phyloP scores from a whole-genome alignment of 2,888 invertebrate genomes.

The Leuctra nigra region DNA sequence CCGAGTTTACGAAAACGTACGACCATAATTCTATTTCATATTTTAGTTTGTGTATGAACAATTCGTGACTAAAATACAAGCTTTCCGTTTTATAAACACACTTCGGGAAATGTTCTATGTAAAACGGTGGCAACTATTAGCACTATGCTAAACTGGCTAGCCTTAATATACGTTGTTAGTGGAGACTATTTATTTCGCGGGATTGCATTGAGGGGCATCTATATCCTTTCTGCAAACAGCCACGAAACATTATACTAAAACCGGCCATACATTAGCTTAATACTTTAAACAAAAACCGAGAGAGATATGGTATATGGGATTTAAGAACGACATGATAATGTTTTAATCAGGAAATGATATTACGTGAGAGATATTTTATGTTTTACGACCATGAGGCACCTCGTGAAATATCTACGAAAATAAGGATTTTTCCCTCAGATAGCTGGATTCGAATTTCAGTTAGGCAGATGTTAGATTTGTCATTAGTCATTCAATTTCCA shows the following conservation, averaged over 20 bases:
- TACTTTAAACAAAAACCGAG: background rate
- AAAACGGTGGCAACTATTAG: too few relatives aligned
- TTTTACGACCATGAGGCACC: too few relatives aligned
- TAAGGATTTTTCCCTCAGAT: too few relatives aligned
- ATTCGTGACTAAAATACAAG: conserved; percentile 5
- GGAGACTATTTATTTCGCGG: conserved; percentile 1
- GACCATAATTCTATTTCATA: conserved; percentile 12
- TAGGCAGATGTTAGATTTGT: too few relatives aligned
- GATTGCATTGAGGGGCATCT: conserved; percentile 1
- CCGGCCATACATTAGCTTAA: background rate
- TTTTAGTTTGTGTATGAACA: background rate
- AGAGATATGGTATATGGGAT: background rate
- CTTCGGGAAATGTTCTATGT: background rate
- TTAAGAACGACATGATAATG: too few relatives aligned
- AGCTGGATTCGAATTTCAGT: too few relatives aligned
- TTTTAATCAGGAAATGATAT: too few relatives aligned
- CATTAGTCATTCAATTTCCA: too few relatives aligned
- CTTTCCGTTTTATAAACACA: conserved; percentile 7
- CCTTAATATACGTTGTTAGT: background rate
- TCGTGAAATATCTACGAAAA: too few relatives aligned
- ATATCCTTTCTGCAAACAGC: conserved; percentile 1
- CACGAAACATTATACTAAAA: background rate
- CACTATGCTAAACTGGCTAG: too few relatives aligned
- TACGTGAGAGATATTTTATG: too few relatives aligned
- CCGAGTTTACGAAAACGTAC: too few relatives aligned